Evolutionary conservation across 2,113 vertebrate species (phyloP).

Genomic region (Peromyscus maniculatus): DNA sequence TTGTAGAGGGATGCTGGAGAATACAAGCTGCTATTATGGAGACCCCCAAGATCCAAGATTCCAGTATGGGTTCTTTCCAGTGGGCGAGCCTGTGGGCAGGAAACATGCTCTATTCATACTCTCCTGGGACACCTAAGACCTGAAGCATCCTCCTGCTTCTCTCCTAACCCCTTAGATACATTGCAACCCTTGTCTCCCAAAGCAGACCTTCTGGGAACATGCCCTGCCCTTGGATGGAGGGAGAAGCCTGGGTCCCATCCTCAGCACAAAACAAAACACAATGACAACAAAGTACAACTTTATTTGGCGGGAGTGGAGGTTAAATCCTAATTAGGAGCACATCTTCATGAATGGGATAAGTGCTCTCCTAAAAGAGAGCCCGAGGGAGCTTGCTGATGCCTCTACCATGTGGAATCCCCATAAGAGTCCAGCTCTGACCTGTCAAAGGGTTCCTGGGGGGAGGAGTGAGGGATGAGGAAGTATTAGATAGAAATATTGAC

Average conservation of each 20-base stretch:
- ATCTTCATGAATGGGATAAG: not conserved
- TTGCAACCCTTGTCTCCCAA: not conserved
- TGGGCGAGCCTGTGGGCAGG: not conserved
- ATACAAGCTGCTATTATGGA: not conserved
- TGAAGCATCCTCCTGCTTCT: not conserved
- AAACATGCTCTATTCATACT: not conserved
- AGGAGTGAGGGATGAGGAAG: no score
- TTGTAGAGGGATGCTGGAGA: not conserved
- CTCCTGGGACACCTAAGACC: not conserved
- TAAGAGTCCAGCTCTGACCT: no score
- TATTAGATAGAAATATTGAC: no score
- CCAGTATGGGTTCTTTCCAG: not conserved
- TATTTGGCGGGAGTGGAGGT: no score
- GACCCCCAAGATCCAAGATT: not conserved
- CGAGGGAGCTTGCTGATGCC: not conserved
- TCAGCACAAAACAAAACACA: not conserved
- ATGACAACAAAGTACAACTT: not conserved
- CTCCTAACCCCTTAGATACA: not conserved
- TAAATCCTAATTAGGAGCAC: not conserved
- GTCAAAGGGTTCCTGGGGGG: no score
- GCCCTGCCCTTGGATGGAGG: not conserved
- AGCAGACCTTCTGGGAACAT: not conserved
- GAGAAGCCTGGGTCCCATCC: not conserved
- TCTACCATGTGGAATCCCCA: not conserved
- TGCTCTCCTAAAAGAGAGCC: not conserved